Evolutionary conservation across 1,140 invertebrate genomes (phyloP).

Genomic region (Homarus americanus): DNA sequence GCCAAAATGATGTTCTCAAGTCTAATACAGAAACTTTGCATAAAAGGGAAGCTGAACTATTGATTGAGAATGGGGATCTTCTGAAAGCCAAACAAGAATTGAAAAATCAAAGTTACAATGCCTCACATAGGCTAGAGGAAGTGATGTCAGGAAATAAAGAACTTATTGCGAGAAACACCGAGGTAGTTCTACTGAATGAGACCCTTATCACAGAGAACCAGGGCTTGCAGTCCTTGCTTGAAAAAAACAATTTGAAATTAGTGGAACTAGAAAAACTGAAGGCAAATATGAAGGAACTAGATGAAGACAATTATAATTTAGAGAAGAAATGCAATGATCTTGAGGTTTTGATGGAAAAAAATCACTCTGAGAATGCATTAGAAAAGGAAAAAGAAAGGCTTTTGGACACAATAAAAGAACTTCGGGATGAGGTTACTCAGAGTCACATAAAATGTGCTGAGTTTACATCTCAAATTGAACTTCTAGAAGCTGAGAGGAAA

Average conservation of each 20-base stretch:
- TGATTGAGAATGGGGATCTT: conserved; percentile 1
- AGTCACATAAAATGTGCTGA: not conserved
- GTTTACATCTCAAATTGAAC: not conserved
- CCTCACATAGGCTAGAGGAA: conserved; percentile 6
- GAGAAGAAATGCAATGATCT: not conserved
- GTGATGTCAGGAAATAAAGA: conserved; percentile 30
- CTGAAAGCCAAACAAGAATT: conserved; percentile 3
- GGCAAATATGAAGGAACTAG: not conserved
- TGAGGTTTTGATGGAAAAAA: not conserved
- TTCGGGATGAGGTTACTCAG: too few species aligned
- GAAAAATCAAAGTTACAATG: not conserved
- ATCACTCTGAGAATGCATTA: not conserved
- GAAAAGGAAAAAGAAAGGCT: not conserved
- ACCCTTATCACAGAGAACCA: conserved; percentile 10
- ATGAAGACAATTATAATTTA: too few species aligned
- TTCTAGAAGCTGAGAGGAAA: conserved; percentile 6
- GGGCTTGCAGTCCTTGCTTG: not conserved
- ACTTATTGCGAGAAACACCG: conserved; percentile 24
- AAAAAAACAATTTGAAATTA: not conserved
- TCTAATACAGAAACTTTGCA: conserved; percentile 9
- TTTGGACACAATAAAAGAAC: not conserved
- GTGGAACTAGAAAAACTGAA: not conserved
- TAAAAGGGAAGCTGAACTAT: conserved; percentile 23
- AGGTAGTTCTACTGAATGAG: conserved; percentile 29
- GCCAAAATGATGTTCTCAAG: conserved; percentile 29